Base-by-base conservation (phyloP, 2,888 invertebrate genomes). In the Cremastinae sp. region DNA sequence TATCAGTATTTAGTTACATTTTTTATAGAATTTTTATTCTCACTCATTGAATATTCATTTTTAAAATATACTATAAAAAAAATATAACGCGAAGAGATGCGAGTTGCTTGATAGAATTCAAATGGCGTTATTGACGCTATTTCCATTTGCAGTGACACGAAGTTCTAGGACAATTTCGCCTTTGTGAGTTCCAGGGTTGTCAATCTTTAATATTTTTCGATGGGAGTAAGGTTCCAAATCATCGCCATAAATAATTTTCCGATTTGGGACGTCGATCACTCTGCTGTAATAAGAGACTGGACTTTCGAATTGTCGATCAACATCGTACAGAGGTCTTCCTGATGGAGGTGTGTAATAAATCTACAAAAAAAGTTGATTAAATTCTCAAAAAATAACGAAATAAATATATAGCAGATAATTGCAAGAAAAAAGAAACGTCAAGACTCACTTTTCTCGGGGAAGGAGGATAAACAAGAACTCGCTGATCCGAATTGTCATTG, bases 81-180 rank as follows among this genome's bases (percentile, higher is more conserved):
- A n/a, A n/a, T n/a, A n/a, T n/a, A n/a, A n/a, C n/a, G n/a, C n/a
- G n/a, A n/a, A n/a, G n/a, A n/a, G n/a, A n/a, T n/a, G n/a, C n/a
- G n/a, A n/a, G n/a, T n/a, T n/a, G n/a, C n/a, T n/a, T n/a, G n/a
- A n/a, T n/a, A 14, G 4, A n/a, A 36, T 65, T 41, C 47, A 70
- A 38, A 54, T 49, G 10, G 10, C 53, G n/a, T 72, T 54, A 38
- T 68, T 64, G n/a, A n/a, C n/a, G 41, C 80, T 80, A 53, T 85
- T 82, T 80, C 85, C 85, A 81, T 86, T 87, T 22, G 86, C 86
- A 34, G 84, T 85, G 61, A 88, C 87, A 45, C 88, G 86, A 64
- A 88, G 82, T 68, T 88, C 87, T 74, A 88, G 71, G 74, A 88
- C 82, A 47, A 88, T 80, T 78, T 87, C 86, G 38, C 86, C 86